phyloP scores from a whole-genome alignment of 2,888 invertebrate species.

The Smittia sp. region DNA sequence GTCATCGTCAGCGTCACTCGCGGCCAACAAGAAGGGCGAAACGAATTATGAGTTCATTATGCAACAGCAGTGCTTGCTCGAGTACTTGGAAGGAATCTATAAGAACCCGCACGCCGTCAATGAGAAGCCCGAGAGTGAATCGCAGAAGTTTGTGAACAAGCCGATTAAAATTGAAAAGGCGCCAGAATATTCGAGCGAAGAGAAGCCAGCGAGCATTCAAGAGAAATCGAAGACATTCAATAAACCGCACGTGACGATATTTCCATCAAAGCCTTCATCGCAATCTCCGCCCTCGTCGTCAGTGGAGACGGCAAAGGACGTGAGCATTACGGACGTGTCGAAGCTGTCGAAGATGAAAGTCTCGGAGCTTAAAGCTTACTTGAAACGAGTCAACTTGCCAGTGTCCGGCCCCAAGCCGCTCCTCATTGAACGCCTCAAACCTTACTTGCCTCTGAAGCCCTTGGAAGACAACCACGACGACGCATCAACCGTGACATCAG shows the following conservation, averaged over 20 bases:
- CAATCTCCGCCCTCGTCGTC: constrained; percentile 54
- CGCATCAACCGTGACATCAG: constrained; percentile 41
- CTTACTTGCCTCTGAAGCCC: constrained; percentile 56
- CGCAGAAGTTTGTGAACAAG: not conserved
- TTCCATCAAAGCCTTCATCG: constrained; percentile 56
- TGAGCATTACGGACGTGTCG: constrained; percentile 53
- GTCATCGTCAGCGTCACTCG: constrained; percentile 42
- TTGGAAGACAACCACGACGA: constrained; percentile 48
- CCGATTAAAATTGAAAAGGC: not conserved
- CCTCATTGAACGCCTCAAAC: constrained; percentile 84
- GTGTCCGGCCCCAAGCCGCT: constrained; percentile 96
- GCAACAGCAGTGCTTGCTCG: constrained; percentile 89
- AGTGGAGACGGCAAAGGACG: constrained; percentile 51
- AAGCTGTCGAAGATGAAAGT: constrained; percentile 95
- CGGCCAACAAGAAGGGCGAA: constrained; percentile 55
- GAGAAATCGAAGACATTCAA: not conserved
- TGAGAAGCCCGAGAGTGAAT: constrained; percentile 44
- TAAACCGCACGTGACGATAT: constrained; percentile 35
- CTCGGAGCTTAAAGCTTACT: constrained; percentile 88
- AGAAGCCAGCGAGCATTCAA: not conserved
- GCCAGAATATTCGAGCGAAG: constrained; percentile 44
- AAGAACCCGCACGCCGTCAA: constrained; percentile 62
- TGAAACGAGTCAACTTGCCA: constrained; percentile 88
- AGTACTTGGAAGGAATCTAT: constrained; percentile 82
- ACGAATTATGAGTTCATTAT: constrained; percentile 87